Evolutionary conservation across 2,797 vertebrate genomes (phyloP), one percentile per base, ranked within the genome.

Genomic region (Emys orbicularis): DNA sequence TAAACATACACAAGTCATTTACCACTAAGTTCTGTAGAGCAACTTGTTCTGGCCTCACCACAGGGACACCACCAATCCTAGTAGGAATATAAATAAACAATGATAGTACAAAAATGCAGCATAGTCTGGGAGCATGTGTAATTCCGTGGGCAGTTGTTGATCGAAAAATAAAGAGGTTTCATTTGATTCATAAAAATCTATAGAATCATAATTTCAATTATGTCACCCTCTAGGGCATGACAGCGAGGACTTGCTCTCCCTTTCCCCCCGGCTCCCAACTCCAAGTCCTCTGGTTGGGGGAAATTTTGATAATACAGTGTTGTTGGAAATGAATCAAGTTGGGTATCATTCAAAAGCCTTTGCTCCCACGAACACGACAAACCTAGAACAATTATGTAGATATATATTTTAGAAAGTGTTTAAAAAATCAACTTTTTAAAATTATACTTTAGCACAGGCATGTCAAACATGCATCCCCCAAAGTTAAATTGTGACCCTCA

Each of bases 1-100:
- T 29, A 95, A 96, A 92, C 34, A 94, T 90, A 89, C 94, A 95
- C 4, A 98, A 83, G 84, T 98, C 97, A 82, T 93, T 89, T 41
- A 96, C 83, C 84, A 93, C 57, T 52, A 95, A 3, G 54, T 80
- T 94, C 4, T 96, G 93, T 79, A 94, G 19, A 87, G 90, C 2
- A 91, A 41, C 49, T 79, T 89, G 86, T 87, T 97, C 81, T 88
- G 88, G 84, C 82, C 65, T 97, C 85, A 90, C 44, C 84, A 23
- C 0, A 1, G 54, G 79, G 79, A 59, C 19, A 5, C 72, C 96
- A 47, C 96, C 97, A 93, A 79, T 88, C 76, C 87, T 98, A 94
- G 29, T 1, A 57, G 84, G 19, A 97, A 91, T 57, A 97, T 72
- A 95, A 86, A 9, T 77, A 86, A 57, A 49, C 65, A 72, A 10